Evolutionary conservation across 2,113 vertebrate genomes (phyloP).

Genomic region (Dipodomys stephensi): DNA sequence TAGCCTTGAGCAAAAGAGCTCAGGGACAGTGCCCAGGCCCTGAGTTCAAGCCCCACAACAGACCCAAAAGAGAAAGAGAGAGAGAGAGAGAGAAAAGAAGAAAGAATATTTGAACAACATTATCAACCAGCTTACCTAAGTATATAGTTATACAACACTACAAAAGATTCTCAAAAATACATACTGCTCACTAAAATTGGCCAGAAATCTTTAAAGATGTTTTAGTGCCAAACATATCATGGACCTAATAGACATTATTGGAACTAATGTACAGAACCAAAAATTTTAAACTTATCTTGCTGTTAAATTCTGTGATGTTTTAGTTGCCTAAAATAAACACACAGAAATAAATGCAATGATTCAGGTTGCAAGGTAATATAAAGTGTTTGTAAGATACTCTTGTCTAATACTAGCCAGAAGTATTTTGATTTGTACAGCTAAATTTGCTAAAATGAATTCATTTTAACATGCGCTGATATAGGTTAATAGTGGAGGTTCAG

Average conservation of each 20-base stretch:
- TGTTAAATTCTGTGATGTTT: not conserved
- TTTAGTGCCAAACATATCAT: not conserved
- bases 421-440: not conserved
- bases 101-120: not conserved
- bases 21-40: no score
- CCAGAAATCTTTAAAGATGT: not conserved
- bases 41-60: no score
- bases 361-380: not conserved
- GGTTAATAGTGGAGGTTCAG: not conserved
- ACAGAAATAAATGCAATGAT: no score
- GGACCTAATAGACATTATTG: not conserved
- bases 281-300: not conserved
- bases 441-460: not conserved
- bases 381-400: not conserved
- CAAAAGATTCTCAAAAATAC: no score
- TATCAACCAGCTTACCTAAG: not conserved
- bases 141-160: not conserved
- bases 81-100: not conserved
- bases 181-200: no score
- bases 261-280: not conserved
- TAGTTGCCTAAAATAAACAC: not conserved
- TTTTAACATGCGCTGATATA: not conserved
- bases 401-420: not conserved
- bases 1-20: no score
- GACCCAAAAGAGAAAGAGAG: not conserved